Evolutionary conservation across 2,888 invertebrate genomes (phyloP).

Genomic region (Galerucella pusilla): DNA sequence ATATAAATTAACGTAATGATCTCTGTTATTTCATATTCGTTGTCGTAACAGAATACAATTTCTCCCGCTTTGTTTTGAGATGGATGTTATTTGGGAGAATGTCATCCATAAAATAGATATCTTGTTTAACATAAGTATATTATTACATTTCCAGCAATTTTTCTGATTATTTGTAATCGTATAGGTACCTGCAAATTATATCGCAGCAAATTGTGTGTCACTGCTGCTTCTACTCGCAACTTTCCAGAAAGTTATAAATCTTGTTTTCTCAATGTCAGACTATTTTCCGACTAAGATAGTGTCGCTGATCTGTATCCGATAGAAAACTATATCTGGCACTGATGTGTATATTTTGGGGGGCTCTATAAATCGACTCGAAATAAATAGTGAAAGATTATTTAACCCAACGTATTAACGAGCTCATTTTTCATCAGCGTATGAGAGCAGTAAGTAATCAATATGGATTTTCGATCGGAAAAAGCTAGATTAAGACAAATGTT

Average conservation of each 20-base stretch:
- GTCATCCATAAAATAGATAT: too few relatives aligned
- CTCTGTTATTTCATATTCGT: too few relatives aligned
- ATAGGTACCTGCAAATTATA: not conserved
- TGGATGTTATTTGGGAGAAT: too few relatives aligned
- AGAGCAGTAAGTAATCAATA: slow-evolving; percentile 45
- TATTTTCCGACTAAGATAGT: slow-evolving; percentile 14
- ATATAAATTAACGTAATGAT: too few relatives aligned
- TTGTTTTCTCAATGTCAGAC: not conserved
- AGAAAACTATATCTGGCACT: slow-evolving; percentile 39
- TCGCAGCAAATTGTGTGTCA: not conserved
- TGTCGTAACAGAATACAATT: too few relatives aligned
- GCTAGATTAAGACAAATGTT: slow-evolving; percentile 46
- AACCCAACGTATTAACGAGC: slow-evolving; percentile 43
- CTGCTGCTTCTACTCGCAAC: not conserved
- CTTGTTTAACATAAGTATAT: not conserved
- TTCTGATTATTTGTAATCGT: not conserved
- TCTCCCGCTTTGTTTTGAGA: too few relatives aligned
- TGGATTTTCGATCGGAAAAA: slow-evolving; percentile 44
- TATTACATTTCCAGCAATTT: not conserved
- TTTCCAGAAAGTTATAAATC: not conserved
- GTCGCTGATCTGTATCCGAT: slow-evolving; percentile 20
- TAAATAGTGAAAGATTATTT: slow-evolving; percentile 45
- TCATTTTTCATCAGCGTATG: slow-evolving; percentile 42
- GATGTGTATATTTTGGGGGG: slow-evolving; percentile 40
- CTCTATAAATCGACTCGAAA: slow-evolving; percentile 38